Base-by-base conservation (phyloP, 2,888 invertebrate species). In the Mesorhabditis spiculigera region DNA sequence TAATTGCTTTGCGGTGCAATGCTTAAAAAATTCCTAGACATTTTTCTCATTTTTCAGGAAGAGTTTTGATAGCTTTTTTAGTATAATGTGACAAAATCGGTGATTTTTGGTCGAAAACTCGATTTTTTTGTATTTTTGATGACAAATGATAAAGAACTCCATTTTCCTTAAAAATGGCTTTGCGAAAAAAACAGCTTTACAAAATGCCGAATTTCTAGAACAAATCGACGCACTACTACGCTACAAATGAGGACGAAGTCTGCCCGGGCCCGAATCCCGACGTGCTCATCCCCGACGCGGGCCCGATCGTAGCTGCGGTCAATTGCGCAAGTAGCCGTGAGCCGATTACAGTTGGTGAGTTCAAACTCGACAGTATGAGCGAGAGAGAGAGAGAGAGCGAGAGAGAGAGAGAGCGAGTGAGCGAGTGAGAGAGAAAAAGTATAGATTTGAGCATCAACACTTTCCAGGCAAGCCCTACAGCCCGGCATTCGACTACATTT, bases 181-280 rank as follows among this genome's bases (percentile, higher is more conserved):
- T 28, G 28, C 28, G 28, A 28, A 28, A 28, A 28, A 28, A 28
- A 28, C 28, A 28, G 28, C 28, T 28, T 28, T 3, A 28, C 28
- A 28, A 28, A 28, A 28, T 28, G 10, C 8, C 8, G 10, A 10
- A 50, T 50, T 50, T 50, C n/a, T 91, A 92, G 81, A 86, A 93
- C 65, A 10, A 50, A 50, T 13, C 8, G n/a, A 50, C 58, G 58
- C 58, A n/a, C 8, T 97, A 95, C 86, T 89, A 97, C 70, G 96
- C 92, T 0, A 95, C 96, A 5, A 97, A 97, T 86, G 93, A 92
- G 1, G 97, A 97, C 87, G 93, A 94, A 86, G 90, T 92, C 71
- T 93, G 92, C 84, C 93, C 93, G 0, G 82, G 82, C 58, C 87
- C 86, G 71, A 86, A 86, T 70, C 86, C 80, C 42, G 81, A 86